phyloP scores from a whole-genome alignment of 2,797 vertebrate species.

The Telmatherina bonti region DNA sequence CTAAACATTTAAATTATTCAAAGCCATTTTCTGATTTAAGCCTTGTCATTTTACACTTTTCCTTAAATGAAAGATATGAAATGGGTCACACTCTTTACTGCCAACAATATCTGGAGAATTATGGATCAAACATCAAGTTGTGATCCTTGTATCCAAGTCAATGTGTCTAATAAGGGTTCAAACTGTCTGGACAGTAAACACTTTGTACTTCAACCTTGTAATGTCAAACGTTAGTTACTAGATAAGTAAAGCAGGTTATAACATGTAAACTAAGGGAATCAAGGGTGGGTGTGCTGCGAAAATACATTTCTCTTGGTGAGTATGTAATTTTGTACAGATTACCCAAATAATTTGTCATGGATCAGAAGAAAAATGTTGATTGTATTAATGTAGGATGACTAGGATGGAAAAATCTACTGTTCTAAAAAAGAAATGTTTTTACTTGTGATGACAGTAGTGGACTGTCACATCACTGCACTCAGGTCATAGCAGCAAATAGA shows the following conservation, averaged over 20 bases:
- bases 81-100: not conserved
- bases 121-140: not conserved
- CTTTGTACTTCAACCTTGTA: constrained; percentile 13
- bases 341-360: not conserved
- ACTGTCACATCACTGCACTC: constrained; percentile 42
- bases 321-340: constrained; percentile 12
- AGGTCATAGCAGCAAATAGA: constrained; percentile 65
- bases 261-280: constrained; percentile 28
- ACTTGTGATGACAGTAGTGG: constrained; percentile 28
- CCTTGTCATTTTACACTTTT: too few species aligned
- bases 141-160: constrained; percentile 7
- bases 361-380: not conserved
- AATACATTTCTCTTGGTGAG: constrained; percentile 13
- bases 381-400: not conserved
- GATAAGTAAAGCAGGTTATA: not conserved
- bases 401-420: not conserved
- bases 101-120: not conserved
- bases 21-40: not conserved
- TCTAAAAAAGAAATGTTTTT: constrained; percentile 19
- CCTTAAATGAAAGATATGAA: too few species aligned
- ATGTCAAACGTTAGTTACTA: not conserved
- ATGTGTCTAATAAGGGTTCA: not conserved
- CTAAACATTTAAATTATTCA: constrained; percentile 8
- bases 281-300: not conserved
- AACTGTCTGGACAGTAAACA: constrained; percentile 6